phyloP scores from a whole-genome alignment of 2,888 invertebrate species.

The Poecilobothrus nobilitatus region DNA sequence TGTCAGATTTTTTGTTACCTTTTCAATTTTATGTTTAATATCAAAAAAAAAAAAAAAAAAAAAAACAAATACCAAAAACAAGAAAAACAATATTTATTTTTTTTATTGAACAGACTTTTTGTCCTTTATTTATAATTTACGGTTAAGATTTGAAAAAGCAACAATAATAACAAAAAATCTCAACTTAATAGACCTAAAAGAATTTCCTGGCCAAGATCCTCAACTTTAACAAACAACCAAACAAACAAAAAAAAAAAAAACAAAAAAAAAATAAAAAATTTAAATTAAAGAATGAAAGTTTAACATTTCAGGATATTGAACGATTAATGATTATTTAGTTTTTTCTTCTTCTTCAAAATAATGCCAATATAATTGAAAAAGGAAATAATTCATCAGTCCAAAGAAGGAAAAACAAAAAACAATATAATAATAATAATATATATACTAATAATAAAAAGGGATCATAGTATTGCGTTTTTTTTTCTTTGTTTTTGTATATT shows the following conservation, averaged over 20 bases:
- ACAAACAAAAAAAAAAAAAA: too few species aligned
- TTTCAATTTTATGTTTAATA: background rate
- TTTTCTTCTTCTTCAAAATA: background rate
- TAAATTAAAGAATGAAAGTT: too few species aligned
- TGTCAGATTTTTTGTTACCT: constrained; percentile 2
- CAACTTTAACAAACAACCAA: too few species aligned
- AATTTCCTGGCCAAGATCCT: background rate
- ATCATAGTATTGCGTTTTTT: background rate
- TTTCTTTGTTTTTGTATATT: too few species aligned
- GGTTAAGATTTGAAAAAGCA: too few species aligned
- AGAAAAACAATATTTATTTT: too few species aligned
- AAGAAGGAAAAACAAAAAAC: background rate
- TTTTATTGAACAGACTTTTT: background rate
- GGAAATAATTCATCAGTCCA: background rate
- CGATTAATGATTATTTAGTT: background rate
- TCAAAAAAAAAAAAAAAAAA: too few species aligned
- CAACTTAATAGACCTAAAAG: background rate
- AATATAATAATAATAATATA: background rate
- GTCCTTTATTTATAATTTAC: background rate
- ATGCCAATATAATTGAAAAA: constrained; percentile 1
- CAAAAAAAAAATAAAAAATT: too few species aligned
- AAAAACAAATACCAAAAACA: too few species aligned
- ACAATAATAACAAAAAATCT: too few species aligned
- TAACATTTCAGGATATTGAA: background rate
- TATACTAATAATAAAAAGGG: background rate